Conservation (phyloP, 2,113 vertebrate species). For the Eonycteris spelaea region DNA sequence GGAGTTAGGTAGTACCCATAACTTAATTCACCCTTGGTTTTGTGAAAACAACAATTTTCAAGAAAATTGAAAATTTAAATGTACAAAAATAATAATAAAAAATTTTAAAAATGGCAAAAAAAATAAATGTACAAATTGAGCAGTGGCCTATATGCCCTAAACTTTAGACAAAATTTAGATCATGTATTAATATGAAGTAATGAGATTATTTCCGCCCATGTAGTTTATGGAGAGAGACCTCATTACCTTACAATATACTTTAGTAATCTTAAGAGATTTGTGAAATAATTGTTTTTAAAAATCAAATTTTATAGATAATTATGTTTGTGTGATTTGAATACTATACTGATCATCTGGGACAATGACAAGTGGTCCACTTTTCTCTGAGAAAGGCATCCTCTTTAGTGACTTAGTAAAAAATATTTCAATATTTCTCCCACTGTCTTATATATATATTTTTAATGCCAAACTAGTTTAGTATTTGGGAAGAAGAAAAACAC, state of each 20-base stretch:
- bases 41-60: constrained; percentile 74
- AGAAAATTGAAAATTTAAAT: constrained; percentile 78
- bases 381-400: not conserved
- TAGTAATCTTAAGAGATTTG: not conserved
- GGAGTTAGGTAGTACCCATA: constrained; percentile 77
- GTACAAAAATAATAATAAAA: not conserved
- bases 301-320: not conserved
- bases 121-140: constrained; percentile 38
- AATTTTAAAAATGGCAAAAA: too few species aligned
- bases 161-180: not conserved
- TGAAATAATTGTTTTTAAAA: not conserved
- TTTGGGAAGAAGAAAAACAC: constrained; percentile 8
- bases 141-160: constrained; percentile 53
- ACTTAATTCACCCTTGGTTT: constrained; percentile 75
- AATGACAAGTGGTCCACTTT: not conserved
- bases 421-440: constrained; percentile 73
- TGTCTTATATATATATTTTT: constrained; percentile 62
- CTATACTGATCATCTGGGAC: not conserved
- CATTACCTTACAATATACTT: not conserved
- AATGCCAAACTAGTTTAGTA: constrained; percentile 79
- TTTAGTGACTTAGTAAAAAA: constrained; percentile 73
- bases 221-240: constrained; percentile 6
- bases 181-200: constrained; percentile 15
- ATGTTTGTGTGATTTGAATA: not conserved
- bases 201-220: not conserved